Conservation (phyloP, 2,113 vertebrate species). For the Noturus placidus region DNA sequence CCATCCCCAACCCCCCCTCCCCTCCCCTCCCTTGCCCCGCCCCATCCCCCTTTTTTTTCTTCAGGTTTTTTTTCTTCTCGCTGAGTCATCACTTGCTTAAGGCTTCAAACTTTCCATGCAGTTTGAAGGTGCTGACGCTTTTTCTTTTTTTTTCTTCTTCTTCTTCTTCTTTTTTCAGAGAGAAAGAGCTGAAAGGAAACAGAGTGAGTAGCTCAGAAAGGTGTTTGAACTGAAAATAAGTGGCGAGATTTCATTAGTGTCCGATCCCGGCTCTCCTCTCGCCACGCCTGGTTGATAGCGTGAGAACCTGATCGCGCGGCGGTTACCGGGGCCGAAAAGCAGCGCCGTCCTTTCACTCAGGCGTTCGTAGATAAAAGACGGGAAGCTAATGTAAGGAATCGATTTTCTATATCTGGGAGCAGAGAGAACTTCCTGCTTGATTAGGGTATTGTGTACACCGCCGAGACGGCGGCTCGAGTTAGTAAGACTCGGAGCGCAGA, state of each 20-base stretch:
- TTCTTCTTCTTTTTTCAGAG: not conserved
- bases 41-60: not conserved
- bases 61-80: conserved; percentile 4
- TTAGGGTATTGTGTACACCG: conserved; percentile 18
- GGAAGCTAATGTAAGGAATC: conserved; percentile 33
- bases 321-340: not conserved
- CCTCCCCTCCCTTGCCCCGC: too few species aligned
- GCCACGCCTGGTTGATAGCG: not conserved
- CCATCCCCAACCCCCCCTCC: not conserved
- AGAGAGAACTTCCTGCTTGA: conserved; percentile 11
- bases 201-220: not conserved
- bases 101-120: conserved; percentile 39
- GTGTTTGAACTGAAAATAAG: conserved; percentile 5
- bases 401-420: conserved; percentile 28
- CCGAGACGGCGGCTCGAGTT: not conserved
- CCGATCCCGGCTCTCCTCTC: not conserved
- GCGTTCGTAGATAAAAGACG: not conserved
- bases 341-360: not conserved
- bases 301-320: conserved; percentile 9
- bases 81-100: conserved; percentile 45
- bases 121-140: conserved; percentile 42
- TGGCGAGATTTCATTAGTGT: conserved; percentile 25
- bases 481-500: not conserved
- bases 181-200: not conserved
- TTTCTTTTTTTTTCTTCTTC: conserved; percentile 21